These are phyloP conservation scores for Entomobrya proxima DNA, from an alignment of 2,888 invertebrate genomes.

Conservation along the genomic window DNA sequence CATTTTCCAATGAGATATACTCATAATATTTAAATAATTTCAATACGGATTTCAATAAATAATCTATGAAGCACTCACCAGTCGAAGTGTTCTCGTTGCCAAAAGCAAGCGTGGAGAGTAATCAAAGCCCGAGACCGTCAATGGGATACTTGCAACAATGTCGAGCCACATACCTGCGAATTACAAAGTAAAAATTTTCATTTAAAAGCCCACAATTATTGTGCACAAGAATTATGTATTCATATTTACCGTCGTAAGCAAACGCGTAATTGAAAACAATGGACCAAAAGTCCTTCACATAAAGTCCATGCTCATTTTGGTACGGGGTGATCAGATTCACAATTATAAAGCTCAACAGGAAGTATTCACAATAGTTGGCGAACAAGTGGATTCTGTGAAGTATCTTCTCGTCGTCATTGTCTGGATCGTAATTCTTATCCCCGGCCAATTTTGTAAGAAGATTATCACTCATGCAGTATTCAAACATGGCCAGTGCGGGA, in stretches of 20 bases:
- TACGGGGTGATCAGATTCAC: constrained; percentile 64
- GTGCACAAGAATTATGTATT: no score
- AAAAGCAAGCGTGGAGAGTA: neutral
- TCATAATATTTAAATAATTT: neutral
- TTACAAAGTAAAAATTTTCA: neutral
- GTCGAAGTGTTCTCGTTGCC: neutral
- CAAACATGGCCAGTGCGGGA: constrained; percentile 57
- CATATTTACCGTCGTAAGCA: constrained; percentile 8
- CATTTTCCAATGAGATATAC: neutral
- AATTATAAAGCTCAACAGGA: constrained; percentile 56
- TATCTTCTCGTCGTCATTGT: neutral
- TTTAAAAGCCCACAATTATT: neutral
- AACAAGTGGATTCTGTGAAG: neutral
- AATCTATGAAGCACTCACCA: constrained; percentile 11
- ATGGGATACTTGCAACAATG: constrained; percentile 16
- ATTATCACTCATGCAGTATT: constrained; percentile 33
- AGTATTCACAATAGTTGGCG: neutral
- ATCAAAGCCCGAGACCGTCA: neutral
- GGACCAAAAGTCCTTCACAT: constrained; percentile 35
- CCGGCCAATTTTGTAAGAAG: neutral
- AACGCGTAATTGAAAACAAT: constrained; percentile 46
- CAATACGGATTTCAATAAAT: neutral
- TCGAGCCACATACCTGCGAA: constrained; percentile 53
- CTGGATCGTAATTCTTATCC: neutral
- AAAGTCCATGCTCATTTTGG: constrained; percentile 56